Evolutionary conservation across 2,888 invertebrate genomes (phyloP).

Genomic region (Oligia strigilis): DNA sequence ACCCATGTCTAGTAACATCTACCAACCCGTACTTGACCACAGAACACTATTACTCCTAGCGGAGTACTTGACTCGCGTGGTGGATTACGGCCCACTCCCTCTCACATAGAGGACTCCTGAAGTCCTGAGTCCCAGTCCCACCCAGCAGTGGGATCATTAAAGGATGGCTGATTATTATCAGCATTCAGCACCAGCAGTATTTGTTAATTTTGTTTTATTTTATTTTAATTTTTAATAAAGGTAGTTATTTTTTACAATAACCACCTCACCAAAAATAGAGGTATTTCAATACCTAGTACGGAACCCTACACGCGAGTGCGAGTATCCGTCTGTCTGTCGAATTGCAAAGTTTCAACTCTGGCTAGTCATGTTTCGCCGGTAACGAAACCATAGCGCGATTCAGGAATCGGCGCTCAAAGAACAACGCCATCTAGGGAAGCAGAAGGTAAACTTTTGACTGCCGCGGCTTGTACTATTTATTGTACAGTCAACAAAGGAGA

Average conservation of each 20-base stretch:
- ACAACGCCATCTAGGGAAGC: constrained; percentile 16
- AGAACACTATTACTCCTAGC: no score
- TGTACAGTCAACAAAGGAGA: no score
- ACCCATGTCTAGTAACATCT: no score
- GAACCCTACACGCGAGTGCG: not conserved
- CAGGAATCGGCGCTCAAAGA: constrained; percentile 12
- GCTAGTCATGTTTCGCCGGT: not conserved
- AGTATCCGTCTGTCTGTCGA: constrained; percentile 1
- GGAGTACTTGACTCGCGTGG: no score
- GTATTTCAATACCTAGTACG: not conserved
- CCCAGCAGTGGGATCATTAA: no score
- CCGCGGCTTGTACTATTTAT: no score
- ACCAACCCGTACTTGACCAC: no score
- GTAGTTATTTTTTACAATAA: not conserved
- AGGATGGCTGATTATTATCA: no score
- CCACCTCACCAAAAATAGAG: not conserved
- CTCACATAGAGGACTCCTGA: no score
- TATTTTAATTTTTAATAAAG: not conserved
- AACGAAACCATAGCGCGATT: constrained; percentile 34
- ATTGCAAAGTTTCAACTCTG: accelerated
- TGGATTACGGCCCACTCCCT: no score
- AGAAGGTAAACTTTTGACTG: not conserved
- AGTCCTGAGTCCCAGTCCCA: no score
- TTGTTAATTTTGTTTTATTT: not conserved
- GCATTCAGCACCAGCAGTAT: not conserved